Percentiles rank a stretch among this genome's conserved stretches.
These are phyloP conservation scores for Crax fasciolata DNA, from an alignment of 2,797 vertebrate species.

Conservation along the genomic window DNA sequence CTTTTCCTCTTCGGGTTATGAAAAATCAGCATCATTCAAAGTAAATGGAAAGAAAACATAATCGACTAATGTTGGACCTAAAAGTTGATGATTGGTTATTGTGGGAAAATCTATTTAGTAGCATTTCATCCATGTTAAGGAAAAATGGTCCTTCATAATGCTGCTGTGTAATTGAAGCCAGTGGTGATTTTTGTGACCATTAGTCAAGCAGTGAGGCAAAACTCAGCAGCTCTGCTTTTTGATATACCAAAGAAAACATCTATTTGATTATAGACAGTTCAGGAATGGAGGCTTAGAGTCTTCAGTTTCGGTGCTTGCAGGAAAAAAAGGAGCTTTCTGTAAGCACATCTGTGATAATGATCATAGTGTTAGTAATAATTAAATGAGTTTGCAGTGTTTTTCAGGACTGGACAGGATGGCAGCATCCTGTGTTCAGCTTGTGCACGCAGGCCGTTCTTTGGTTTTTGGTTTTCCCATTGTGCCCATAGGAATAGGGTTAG, in stretches of 20 bases:
- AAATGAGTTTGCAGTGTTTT: neutral
- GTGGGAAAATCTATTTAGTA: neutral
- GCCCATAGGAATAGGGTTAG: neutral
- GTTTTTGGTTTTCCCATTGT: neutral
- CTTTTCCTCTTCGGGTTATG: neutral
- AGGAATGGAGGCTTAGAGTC: neutral
- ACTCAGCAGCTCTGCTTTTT: neutral
- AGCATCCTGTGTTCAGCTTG: neutral
- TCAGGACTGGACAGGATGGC: neutral
- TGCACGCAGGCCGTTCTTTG: accelerated
- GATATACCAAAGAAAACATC: neutral
- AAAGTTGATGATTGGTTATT: neutral
- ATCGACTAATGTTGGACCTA: neutral
- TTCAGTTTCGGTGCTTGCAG: neutral
- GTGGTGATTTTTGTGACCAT: neutral
- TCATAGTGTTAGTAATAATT: neutral
- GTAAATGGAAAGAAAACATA: neutral
- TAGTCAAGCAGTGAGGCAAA: neutral
- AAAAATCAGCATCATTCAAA: neutral
- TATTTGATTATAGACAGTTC: neutral
- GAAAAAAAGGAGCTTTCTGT: neutral
- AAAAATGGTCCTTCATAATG: neutral
- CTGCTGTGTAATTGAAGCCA: neutral
- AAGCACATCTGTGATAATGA: neutral
- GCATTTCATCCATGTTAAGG: neutral